These are phyloP conservation scores for Anadara kagoshimensis DNA, from an alignment of 1,140 invertebrate species.

Conservation along the genomic window DNA sequence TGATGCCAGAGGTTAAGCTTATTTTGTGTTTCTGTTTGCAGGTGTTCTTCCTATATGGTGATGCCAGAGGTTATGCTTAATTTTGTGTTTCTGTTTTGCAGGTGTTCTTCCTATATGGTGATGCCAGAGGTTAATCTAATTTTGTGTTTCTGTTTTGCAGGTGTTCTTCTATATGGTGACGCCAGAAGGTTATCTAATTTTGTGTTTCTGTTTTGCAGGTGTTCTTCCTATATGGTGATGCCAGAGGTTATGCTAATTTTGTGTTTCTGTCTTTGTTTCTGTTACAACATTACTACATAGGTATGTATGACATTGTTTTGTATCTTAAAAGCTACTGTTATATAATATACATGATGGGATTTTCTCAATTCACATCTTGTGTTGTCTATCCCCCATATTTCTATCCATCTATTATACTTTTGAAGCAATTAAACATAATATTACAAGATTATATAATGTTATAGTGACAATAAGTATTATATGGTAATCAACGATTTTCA, in stretches of 20 bases:
- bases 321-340: not conserved
- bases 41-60: too few species aligned
- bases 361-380: not conserved
- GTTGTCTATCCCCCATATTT: not conserved
- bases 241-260: conserved; percentile 50
- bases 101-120: too few species aligned
- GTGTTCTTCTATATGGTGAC: conserved; percentile 57
- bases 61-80: too few species aligned
- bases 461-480: too few species aligned
- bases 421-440: not conserved
- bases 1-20: too few species aligned
- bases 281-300: conserved; percentile 57
- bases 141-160: conserved; percentile 36
- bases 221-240: conserved; percentile 56
- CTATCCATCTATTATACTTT: not conserved
- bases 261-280: conserved; percentile 59
- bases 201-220: conserved; percentile 47
- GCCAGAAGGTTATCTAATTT: conserved; percentile 25
- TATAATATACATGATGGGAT: not conserved
- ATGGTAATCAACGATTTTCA: too few species aligned
- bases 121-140: too few species aligned
- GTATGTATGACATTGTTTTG: conserved; percentile 29
- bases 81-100: too few species aligned
- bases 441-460: too few species aligned
- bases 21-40: too few species aligned